Evolutionary conservation across 2,888 invertebrate genomes (phyloP), one percentile per base, ranked within the genome.

Genomic region (Hirudinaria manillensis): DNA sequence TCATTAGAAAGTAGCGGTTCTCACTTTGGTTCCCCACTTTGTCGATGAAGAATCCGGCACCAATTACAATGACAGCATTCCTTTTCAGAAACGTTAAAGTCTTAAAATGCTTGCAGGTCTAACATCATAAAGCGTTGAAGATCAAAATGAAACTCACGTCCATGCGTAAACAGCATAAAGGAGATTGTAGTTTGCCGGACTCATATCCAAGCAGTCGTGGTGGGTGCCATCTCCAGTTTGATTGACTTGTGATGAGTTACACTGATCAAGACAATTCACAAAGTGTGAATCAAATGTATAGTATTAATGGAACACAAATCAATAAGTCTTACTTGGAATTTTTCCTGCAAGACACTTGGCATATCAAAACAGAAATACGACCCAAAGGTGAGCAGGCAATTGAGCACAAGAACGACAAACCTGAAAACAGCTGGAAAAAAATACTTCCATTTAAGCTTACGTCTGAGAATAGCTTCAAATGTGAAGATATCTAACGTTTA

Each of bases 291-390:
- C 45, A 29, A 61, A 61, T 61, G 29, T 1, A 61, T 21, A 1
- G 21, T 29, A 16, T 61, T 16, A 61, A 61, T 27, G 19, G n/a
- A 61, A 16, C 61, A n/a, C 36, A 36, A 10, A 10, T 38, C 45
- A 19, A 66, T 34, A 65, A 38, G 10, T 66, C 21, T 13, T 78
- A 80, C 82, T 78, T 83, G 82, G 76, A 85, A 84, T 71, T 81
- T 79, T 74, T 81, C 79, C 76, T 86, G 86, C 19, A 86, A 79
- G 21, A 85, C 85, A 81, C 86, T 86, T 45, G 86, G 86, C 85
- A 85, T 85, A 79, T 86, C 85, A 82, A 85, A 86, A 78, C 86
- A 86, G 76, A 84, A 86, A 77, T 86, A 86, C n/a, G 84, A 85
- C 0, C 86, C 86, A 82, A 86, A 86, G 32, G 85, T 85, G 80